phyloP scores from a whole-genome alignment of 2,797 vertebrate genomes.

The Anniella stebbinsi region DNA sequence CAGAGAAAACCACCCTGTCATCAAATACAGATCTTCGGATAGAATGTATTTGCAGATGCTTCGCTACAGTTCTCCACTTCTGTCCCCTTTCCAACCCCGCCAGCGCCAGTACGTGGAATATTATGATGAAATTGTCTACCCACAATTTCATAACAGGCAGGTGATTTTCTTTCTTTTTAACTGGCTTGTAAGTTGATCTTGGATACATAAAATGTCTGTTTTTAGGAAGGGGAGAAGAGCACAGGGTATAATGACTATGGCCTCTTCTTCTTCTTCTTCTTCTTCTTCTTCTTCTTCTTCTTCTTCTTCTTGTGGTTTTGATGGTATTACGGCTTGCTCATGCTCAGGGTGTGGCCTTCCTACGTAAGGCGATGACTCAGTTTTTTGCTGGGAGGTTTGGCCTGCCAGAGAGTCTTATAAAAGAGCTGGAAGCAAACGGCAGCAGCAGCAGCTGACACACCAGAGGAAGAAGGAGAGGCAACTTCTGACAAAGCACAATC shows the following conservation, averaged over 20 bases:
- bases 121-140: not conserved
- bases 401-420: not conserved
- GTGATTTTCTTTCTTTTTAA: not conserved
- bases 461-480: too few relatives aligned
- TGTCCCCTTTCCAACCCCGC: not conserved
- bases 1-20: not conserved
- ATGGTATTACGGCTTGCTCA: not conserved
- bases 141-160: not conserved
- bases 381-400: not conserved
- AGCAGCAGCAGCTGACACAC: not conserved
- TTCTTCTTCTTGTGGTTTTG: not conserved
- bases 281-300: not conserved
- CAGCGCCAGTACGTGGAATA: not conserved
- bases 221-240: not conserved
- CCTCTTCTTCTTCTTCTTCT: not conserved
- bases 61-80: not conserved
- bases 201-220: not conserved
- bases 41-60: not conserved
- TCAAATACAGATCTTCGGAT: not conserved
- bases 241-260: not conserved
- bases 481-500: too few relatives aligned
- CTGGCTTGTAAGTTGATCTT: not conserved
- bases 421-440: not conserved
- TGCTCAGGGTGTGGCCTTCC: not conserved
- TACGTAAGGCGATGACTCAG: slow-evolving; percentile 20